Conservation (phyloP, 2,888 invertebrate species). For the Tenthredo notha region DNA sequence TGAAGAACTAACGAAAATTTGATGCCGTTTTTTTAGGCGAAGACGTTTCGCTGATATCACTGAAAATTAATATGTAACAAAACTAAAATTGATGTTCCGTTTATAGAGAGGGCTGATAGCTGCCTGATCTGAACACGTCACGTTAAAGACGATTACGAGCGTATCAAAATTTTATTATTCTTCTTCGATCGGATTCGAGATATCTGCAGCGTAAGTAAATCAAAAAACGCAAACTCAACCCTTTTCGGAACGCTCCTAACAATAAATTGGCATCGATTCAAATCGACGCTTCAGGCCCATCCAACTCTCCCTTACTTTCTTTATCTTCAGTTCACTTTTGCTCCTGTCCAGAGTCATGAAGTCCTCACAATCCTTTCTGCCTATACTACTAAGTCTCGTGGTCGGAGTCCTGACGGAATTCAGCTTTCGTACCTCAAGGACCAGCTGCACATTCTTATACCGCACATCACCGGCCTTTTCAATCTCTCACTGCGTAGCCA, state of each 20-base stretch:
- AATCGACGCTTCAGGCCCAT: slow-evolving; percentile 43
- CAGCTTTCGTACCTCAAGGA: neutral
- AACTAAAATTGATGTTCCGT: neutral
- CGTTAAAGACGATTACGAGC: slow-evolving; percentile 29
- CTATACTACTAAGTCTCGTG: too few relatives aligned
- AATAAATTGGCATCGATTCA: slow-evolving; percentile 51
- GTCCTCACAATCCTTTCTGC: too few relatives aligned
- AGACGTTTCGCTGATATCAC: neutral
- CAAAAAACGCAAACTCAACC: slow-evolving; percentile 50
- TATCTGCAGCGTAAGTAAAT: slow-evolving; percentile 45
- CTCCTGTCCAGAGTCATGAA: too few relatives aligned
- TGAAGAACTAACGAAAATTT: neutral
- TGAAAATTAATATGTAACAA: neutral
- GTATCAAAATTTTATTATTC: slow-evolving; percentile 32
- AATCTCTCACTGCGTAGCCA: neutral
- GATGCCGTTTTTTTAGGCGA: neutral
- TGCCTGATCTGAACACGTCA: neutral
- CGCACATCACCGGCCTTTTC: neutral
- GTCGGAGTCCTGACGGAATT: too few relatives aligned
- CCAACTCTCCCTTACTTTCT: neutral
- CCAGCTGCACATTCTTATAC: neutral
- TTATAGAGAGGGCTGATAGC: neutral
- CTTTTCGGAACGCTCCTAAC: slow-evolving; percentile 19
- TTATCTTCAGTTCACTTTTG: too few relatives aligned
- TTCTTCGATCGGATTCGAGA: neutral